Evolutionary conservation across 1,140 invertebrate genomes (phyloP).

Genomic region (Megalonaias nervosa): DNA sequence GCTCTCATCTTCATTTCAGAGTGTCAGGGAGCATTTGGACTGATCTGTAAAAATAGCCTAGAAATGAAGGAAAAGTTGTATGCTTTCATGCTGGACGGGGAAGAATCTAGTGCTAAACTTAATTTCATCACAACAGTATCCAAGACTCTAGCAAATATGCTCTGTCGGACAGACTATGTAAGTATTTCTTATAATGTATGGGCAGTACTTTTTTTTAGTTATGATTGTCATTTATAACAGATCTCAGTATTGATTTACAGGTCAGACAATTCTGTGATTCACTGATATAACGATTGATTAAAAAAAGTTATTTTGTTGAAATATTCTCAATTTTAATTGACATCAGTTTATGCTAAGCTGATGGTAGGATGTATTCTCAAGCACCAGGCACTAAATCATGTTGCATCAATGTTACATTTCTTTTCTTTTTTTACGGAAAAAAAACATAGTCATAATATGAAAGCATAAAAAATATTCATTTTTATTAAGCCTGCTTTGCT

Average conservation of each 20-base stretch:
- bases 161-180: conserved; percentile 73
- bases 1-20: conserved; percentile 74
- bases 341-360: no score
- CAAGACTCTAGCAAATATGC: conserved; percentile 80
- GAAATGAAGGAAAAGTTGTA: conserved; percentile 90
- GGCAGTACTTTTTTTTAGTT: no score
- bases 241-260: background rate
- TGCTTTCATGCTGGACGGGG: conserved; percentile 84
- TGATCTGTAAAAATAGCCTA: conserved; percentile 79
- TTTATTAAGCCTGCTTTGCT: no score
- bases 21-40: conserved; percentile 89
- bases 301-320: no score
- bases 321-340: no score
- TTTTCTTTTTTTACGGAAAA: no score
- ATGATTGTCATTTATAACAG: background rate
- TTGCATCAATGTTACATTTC: no score
- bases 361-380: no score
- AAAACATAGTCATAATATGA: no score
- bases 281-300: background rate
- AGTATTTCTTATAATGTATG: conserved; percentile 30
- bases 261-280: background rate
- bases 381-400: no score
- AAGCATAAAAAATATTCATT: no score
- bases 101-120: conserved; percentile 82
- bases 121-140: conserved; percentile 87